Conservation (phyloP, 2,888 invertebrate species). For the Drosophila hamatofila region DNA sequence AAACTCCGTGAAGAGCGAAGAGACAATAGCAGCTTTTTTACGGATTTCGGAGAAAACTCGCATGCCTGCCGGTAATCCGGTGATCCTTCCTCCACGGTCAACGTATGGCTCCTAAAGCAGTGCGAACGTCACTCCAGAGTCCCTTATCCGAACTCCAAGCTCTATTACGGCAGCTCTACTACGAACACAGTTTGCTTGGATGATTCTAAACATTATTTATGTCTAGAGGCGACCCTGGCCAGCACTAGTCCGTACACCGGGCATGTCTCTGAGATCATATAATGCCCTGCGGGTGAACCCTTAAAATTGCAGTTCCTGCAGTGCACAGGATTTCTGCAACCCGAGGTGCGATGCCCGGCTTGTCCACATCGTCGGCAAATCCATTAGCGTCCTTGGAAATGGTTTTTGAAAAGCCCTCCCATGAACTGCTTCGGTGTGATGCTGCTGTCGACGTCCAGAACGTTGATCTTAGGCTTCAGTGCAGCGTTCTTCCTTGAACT, state of each 20-base stretch:
- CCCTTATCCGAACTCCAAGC: not conserved
- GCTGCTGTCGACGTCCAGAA: not conserved
- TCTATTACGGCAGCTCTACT: not conserved
- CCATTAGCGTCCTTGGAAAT: not conserved
- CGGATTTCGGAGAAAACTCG: not conserved
- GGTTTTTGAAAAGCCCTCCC: not conserved
- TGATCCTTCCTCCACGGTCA: constrained; percentile 2
- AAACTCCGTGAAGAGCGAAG: too few relatives aligned
- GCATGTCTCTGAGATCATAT: not conserved
- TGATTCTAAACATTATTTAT: not conserved
- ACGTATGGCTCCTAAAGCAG: not conserved
- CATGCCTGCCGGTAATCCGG: constrained; percentile 1
- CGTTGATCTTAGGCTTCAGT: too few relatives aligned
- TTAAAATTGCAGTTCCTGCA: not conserved
- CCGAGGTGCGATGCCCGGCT: not conserved
- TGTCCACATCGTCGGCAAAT: not conserved
- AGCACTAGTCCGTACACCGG: not conserved
- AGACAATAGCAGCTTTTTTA: not conserved
- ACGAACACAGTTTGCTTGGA: not conserved
- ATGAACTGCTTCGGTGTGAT: not conserved
- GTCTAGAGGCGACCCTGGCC: not conserved
- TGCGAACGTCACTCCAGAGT: not conserved
- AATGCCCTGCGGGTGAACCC: too few relatives aligned
- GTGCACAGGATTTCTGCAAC: not conserved
- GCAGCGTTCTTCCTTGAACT: not conserved